Conservation (phyloP, 2,888 invertebrate genomes). For the Agonopterix alstromeriana region DNA sequence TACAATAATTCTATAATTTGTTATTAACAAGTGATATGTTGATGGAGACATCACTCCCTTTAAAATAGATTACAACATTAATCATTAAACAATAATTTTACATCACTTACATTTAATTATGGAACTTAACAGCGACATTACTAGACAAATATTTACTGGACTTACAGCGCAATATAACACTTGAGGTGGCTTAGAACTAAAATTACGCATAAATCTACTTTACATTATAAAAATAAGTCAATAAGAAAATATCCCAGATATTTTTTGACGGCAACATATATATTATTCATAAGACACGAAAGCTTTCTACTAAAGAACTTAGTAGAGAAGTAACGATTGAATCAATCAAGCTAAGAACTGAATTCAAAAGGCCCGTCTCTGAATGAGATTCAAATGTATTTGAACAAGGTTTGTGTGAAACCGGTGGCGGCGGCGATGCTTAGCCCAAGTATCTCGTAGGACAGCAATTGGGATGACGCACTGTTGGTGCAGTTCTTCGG, state of each 20-base stretch:
- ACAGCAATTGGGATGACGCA: conserved; percentile 26
- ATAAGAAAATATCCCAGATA: conserved; percentile 50
- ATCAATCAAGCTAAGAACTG: not conserved
- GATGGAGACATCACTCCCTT: conserved; percentile 68
- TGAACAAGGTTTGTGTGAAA: conserved; percentile 37
- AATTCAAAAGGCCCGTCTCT: conserved; percentile 13
- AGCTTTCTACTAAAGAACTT: conserved; percentile 1
- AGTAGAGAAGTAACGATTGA: conserved; percentile 1
- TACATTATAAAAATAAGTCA: conserved; percentile 55
- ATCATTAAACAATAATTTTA: conserved; percentile 49
- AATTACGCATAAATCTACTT: conserved; percentile 39
- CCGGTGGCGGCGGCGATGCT: conserved; percentile 25
- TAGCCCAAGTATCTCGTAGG: conserved; percentile 29
- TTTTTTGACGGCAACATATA: conserved; percentile 45
- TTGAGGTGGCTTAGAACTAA: conserved; percentile 68
- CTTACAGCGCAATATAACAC: conserved; percentile 59
- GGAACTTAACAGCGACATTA: conserved; percentile 41
- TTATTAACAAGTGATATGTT: conserved; percentile 77
- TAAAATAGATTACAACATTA: conserved; percentile 56
- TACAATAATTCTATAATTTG: conserved; percentile 65
- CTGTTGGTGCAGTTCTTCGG: conserved; percentile 60
- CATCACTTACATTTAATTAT: conserved; percentile 42
- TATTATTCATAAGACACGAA: conserved; percentile 25
- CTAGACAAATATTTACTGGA: conserved; percentile 35
- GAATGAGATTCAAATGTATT: conserved; percentile 22